A percentile compares a stretch with the other conserved stretches of the same genome.
These are phyloP conservation scores for Apaloderma vittatum DNA, from an alignment of 2,113 vertebrate species.

Conservation along the genomic window DNA sequence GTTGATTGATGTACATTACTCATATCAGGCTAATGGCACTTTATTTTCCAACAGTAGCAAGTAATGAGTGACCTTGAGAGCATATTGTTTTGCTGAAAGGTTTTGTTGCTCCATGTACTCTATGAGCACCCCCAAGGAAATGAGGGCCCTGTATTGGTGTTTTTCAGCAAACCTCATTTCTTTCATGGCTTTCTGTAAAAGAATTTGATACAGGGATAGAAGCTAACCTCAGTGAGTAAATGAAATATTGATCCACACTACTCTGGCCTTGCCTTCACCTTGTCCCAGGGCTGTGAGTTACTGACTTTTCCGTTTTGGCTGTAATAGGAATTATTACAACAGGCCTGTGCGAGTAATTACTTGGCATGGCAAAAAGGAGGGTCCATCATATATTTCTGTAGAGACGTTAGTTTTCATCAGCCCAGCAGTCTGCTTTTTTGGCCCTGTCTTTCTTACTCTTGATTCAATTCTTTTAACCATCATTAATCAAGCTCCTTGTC, in stretches of 20 bases:
- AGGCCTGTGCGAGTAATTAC: conserved; percentile 98
- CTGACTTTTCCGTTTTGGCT: conserved; percentile 98
- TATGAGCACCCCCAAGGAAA: conserved; percentile 89
- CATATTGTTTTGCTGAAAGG: conserved; percentile 85
- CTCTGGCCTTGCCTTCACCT: conserved; percentile 99
- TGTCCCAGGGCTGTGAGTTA: conserved; percentile 97
- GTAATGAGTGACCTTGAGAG: conserved; percentile 90
- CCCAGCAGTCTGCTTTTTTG: conserved; percentile 84
- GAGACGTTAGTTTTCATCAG: conserved; percentile 94
- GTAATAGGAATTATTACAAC: conserved; percentile 99
- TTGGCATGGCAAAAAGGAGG: conserved; percentile 93
- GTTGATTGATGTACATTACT: conserved; percentile 85
- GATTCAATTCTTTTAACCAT: conserved; percentile 94
- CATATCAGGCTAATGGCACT: conserved; percentile 84
- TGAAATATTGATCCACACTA: conserved; percentile 99
- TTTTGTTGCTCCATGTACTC: conserved; percentile 77
- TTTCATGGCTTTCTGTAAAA: conserved; percentile 88
- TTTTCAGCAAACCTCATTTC: conserved; percentile 93
- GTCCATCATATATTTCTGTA: conserved; percentile 93
- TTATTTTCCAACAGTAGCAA: conserved; percentile 85
- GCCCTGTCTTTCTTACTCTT: conserved; percentile 92
- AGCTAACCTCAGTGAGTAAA: conserved; percentile 95
- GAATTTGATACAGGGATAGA: conserved; percentile 96
- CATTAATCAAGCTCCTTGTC: conserved; percentile 94
- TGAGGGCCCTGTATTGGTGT: conserved; percentile 86